Evolutionary conservation across 2,888 invertebrate species (phyloP).

Genomic region (Apomyelois bistriatella): DNA sequence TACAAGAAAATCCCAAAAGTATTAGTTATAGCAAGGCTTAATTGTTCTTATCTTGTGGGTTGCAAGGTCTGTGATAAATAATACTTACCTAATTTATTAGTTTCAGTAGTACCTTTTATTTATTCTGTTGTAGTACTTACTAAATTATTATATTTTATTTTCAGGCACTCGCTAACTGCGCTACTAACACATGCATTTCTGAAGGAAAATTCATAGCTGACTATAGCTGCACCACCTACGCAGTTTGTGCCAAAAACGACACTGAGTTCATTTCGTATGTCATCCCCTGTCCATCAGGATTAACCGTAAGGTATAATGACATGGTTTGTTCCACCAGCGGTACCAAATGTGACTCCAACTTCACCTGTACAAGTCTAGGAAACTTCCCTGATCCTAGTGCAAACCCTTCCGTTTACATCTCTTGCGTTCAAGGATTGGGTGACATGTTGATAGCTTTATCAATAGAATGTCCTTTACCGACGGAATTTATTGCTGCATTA

Average conservation of each 20-base stretch:
- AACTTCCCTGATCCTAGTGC: conserved; percentile 34
- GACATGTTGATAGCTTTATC: conserved; percentile 48
- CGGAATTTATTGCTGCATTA: conserved; percentile 36
- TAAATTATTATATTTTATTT: neutral
- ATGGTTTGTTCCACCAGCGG: conserved; percentile 59
- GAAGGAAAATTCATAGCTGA: conserved; percentile 60
- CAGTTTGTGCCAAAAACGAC: conserved; percentile 50
- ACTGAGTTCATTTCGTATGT: conserved; percentile 49
- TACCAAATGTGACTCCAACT: conserved; percentile 43
- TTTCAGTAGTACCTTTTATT: too few species aligned
- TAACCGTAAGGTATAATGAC: conserved; percentile 56
- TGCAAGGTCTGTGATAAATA: too few species aligned
- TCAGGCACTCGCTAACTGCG: conserved; percentile 31
- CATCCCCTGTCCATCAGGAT: conserved; percentile 54
- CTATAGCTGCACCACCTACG: conserved; percentile 56
- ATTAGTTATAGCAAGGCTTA: too few species aligned
- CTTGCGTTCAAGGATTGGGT: conserved; percentile 48
- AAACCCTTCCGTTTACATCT: conserved; percentile 47
- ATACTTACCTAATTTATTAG: too few species aligned
- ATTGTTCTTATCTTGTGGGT: too few species aligned
- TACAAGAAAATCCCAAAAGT: too few species aligned
- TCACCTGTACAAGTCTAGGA: conserved; percentile 45
- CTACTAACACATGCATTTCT: conserved; percentile 36
- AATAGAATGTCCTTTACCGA: conserved; percentile 42
- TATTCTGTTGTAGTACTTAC: too few species aligned